Evolutionary conservation across 1,140 invertebrate genomes (phyloP), one percentile per base, ranked within the genome.

Genomic region (Ceratosolen fusciceps): DNA sequence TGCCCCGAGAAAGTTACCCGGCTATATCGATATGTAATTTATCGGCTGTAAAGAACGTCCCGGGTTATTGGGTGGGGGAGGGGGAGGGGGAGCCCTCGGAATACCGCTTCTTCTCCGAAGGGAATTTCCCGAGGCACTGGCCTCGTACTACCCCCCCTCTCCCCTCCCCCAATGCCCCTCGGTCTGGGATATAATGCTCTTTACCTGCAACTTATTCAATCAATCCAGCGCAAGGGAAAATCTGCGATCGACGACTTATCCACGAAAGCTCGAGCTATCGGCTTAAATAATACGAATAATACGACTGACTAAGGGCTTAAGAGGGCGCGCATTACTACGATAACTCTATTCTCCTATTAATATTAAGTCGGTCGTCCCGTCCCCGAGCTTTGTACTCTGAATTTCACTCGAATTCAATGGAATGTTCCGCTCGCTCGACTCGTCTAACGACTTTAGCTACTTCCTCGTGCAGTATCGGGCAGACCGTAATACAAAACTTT

Each of bases 21-120:
- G 14, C 8, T 31, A 4, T 31, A 29, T 21, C 19, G n/a, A 76
- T 67, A 54, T 49, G 52, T 54, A 54, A 76, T 76, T 65, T 76
- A 76, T 76, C 74, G 43, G 16, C 24, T 10, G 21, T 65, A 39
- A 49, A 75, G 49, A 65, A 65, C 31, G 29, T 47, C 26, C 3
- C 3, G 34, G n/a, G n/a, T n/a, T n/a, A n/a, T n/a, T n/a, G n/a
- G n/a, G n/a, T n/a, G n/a, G n/a, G n/a, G n/a, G n/a, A n/a, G n/a
- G n/a, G n/a, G n/a, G n/a, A n/a, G n/a, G n/a, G n/a, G n/a, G 21
- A 19, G 47, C 26, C 39, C 43, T 52, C 21, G 3, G 43, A 43
- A 19, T 62, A 49, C 39, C 31, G n/a, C n/a, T n/a, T n/a, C n/a
- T n/a, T 21, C 52, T 24, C 24, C 56, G 37, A 31, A 47, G 56